Conservation (phyloP, 2,888 invertebrate species). For the Aphodius sticticus region DNA sequence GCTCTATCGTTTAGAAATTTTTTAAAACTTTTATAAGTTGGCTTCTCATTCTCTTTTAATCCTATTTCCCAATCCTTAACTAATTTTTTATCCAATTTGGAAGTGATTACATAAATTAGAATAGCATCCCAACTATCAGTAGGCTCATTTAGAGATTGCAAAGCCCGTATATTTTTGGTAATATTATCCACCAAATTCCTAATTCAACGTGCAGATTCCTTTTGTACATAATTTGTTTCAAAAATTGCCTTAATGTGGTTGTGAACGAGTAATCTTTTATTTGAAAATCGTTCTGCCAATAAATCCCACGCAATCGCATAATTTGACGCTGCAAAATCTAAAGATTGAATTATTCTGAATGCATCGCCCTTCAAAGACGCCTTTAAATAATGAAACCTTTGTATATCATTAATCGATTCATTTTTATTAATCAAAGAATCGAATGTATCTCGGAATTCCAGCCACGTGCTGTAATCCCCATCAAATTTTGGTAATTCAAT, state of each 20-base stretch:
- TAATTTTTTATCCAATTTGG: neutral
- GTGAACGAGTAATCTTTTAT: neutral
- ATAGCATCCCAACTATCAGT: conserved; percentile 11
- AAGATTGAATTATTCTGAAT: conserved; percentile 8
- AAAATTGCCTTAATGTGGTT: conserved; percentile 9
- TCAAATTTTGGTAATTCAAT: conserved; percentile 26
- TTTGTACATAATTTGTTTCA: neutral
- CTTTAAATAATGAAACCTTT: conserved; percentile 26
- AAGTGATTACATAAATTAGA: conserved; percentile 5
- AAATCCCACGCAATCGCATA: conserved; percentile 27
- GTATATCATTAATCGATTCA: conserved; percentile 7
- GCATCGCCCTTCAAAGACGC: conserved; percentile 20
- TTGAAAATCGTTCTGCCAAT: conserved; percentile 18
- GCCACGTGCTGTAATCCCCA: conserved; percentile 22
- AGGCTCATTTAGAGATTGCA: neutral
- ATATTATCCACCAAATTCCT: conserved; percentile 9
- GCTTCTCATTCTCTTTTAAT: conserved; percentile 10
- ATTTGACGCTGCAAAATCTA: conserved; percentile 25
- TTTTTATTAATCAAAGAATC: conserved; percentile 20
- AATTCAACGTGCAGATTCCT: neutral
- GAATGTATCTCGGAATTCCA: conserved; percentile 23
- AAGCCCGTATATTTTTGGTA: neutral
- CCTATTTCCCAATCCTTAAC: neutral
- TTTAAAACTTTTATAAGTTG: neutral
- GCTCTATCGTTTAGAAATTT: too few relatives aligned